Percentiles rank a stretch among this genome's conserved stretches.
Evolutionary conservation across 2,797 vertebrate genomes (phyloP).

Genomic region (Manis pentadactyla): DNA sequence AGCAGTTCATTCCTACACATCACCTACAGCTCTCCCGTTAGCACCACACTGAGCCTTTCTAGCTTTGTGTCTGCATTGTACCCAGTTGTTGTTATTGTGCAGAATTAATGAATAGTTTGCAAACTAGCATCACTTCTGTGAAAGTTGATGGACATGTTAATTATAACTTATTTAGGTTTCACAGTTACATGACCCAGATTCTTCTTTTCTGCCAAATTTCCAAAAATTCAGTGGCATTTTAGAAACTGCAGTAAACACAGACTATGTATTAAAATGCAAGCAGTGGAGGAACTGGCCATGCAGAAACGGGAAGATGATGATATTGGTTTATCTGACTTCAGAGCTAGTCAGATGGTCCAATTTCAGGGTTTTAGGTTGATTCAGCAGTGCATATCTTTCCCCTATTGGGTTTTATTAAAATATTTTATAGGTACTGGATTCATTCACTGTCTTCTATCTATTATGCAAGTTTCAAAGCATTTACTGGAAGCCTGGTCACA

Average conservation of each 20-base stretch:
- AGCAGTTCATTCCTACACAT: slow-evolving; percentile 26
- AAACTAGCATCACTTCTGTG: slow-evolving; percentile 79
- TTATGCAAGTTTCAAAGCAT: background rate
- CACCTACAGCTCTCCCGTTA: slow-evolving; percentile 54
- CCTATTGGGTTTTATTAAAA: slow-evolving; percentile 20
- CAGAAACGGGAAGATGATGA: slow-evolving; percentile 25
- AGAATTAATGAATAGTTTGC: slow-evolving; percentile 85
- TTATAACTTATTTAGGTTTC: slow-evolving; percentile 82
- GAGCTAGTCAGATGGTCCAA: background rate
- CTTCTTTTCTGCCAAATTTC: slow-evolving; percentile 77
- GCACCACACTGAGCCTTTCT: background rate
- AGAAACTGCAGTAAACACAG: slow-evolving; percentile 60
- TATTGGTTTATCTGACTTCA: slow-evolving; percentile 38
- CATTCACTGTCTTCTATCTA: background rate
- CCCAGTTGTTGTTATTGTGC: slow-evolving; percentile 69
- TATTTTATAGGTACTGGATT: slow-evolving; percentile 6
- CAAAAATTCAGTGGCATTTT: slow-evolving; percentile 70
- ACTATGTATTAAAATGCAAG: slow-evolving; percentile 53
- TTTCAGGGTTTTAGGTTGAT: slow-evolving; percentile 22
- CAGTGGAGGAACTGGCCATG: slow-evolving; percentile 51
- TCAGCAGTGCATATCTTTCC: background rate
- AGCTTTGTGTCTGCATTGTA: slow-evolving; percentile 55
- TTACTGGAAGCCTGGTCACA: background rate
- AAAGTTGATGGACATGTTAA: slow-evolving; percentile 82
- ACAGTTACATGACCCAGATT: slow-evolving; percentile 80